Percentiles rank a stretch among this genome's conserved stretches.
These are phyloP conservation scores for Paraescarpia echinospica DNA, from an alignment of 1,140 invertebrate genomes.

Conservation along the genomic window DNA sequence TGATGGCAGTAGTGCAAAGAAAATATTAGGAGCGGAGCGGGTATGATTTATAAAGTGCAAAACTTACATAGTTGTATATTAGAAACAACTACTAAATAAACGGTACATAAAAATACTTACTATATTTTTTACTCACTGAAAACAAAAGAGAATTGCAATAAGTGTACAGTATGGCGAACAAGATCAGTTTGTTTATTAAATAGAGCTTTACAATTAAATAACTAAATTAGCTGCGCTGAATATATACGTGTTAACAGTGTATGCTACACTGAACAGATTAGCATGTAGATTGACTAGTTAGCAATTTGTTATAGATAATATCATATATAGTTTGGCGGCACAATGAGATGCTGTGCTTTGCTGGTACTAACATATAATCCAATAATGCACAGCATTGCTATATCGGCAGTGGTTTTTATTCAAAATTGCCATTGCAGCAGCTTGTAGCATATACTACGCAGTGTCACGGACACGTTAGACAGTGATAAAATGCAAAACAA, in stretches of 20 bases:
- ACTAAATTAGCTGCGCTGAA: not conserved
- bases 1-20: not conserved
- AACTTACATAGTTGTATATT: not conserved
- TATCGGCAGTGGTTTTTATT: not conserved
- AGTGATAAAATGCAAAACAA: not conserved
- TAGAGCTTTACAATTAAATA: not conserved
- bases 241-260: not conserved
- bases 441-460: not conserved
- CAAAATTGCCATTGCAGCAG: not conserved
- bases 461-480: not conserved
- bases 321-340: too few relatives aligned
- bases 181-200: not conserved
- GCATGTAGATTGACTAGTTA: not conserved
- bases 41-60: not conserved
- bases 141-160: not conserved
- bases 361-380: not conserved
- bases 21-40: not conserved
- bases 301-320: not conserved
- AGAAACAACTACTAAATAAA: not conserved
- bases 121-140: slow-evolving; percentile 1
- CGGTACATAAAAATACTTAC: not conserved
- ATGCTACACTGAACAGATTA: too few relatives aligned
- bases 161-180: not conserved
- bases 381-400: not conserved
- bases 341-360: not conserved